Evolutionary conservation across 2,888 invertebrate genomes (phyloP), one percentile per base, ranked within the genome.

Genomic region (Trissolcus brochymenae): DNA sequence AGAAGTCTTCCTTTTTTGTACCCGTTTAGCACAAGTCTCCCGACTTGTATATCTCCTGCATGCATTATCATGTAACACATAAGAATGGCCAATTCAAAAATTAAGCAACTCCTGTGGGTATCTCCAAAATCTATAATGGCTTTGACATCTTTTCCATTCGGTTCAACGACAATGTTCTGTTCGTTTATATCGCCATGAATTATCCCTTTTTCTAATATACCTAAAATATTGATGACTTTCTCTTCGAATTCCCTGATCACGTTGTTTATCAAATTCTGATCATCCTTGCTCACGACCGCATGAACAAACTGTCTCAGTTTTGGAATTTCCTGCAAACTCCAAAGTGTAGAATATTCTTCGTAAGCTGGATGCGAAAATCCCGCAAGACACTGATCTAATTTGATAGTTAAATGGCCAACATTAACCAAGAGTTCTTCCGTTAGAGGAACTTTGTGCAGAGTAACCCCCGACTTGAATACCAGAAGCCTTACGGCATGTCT

Each of bases 171-270:
- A 4, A 98, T 92, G 89, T 98, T 98, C 88, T 95, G 95, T 84
- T 97, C 97, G 87, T 98, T 98, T 72, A 95, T 91, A 86, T 98
- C 98, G 0, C 97, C 98, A 86, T 98, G 98, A 76, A 98, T 95
- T 4, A 95, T 83, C 82, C 94, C 95, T 83, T 91, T 91, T 82
- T 93, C 92, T 78, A 97, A 90, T 41, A 91, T 90, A 0, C 91
- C 89, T 2, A 91, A 84, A 11, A 83, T 61, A 0, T 90, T 87
- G 0, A 95, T 85, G 0, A 97, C 93, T 0, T 92, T 90, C 9
- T 91, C 89, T 80, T 94, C 93, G 88, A 95, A 97, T 62, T 90
- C 87, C 11, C 90, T 84, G 3, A 95, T 90, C 4, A 94, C 90
- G 56, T 93, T 92, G 65, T 92, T 90, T 0, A 94, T 92, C 53